Evolutionary conservation across 2,113 vertebrate genomes (phyloP).

Genomic region (Equus przewalskii): DNA sequence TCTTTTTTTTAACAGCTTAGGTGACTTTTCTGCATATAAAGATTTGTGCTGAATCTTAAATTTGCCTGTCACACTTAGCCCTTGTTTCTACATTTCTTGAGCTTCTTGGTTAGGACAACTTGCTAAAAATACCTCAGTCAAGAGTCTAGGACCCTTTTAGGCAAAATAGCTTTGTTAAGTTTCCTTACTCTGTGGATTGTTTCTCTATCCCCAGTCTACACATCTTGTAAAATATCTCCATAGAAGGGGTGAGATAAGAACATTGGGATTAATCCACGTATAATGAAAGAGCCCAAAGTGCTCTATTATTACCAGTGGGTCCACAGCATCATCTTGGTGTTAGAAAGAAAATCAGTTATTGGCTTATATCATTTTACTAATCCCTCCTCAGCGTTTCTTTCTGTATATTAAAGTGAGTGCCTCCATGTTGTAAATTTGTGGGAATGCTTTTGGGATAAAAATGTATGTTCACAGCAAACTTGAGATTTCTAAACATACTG

Average conservation of each 20-base stretch:
- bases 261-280: background rate
- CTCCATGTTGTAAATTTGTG: background rate
- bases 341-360: conserved; percentile 4
- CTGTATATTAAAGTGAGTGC: background rate
- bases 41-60: background rate
- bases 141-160: background rate
- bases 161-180: background rate
- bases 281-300: background rate
- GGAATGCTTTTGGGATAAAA: conserved; percentile 18
- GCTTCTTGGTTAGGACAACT: background rate
- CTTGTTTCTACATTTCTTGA: background rate
- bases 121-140: background rate
- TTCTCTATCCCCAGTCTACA: background rate
- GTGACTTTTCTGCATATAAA: background rate
- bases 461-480: background rate
- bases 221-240: background rate
- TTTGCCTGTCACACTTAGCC: background rate
- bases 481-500: background rate
- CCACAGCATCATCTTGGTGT: background rate
- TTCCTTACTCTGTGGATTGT: background rate
- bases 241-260: background rate
- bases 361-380: background rate
- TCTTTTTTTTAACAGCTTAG: background rate
- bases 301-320: background rate
- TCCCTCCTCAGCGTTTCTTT: background rate